These are phyloP conservation scores for Acanthosepion lycidas DNA, from an alignment of 2,888 invertebrate species.

Conservation along the genomic window DNA sequence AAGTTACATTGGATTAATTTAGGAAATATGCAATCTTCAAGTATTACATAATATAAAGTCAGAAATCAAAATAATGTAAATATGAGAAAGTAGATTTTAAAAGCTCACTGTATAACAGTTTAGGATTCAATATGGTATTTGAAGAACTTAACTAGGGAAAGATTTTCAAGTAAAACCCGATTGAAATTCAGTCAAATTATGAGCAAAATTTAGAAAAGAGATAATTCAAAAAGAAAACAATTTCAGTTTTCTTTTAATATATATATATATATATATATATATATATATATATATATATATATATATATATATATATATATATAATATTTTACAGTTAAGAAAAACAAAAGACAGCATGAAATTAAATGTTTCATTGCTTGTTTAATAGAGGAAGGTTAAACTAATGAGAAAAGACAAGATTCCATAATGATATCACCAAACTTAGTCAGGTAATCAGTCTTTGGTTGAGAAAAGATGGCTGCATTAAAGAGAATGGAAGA, in stretches of 20 bases:
- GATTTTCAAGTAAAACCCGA: background rate
- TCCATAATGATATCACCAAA: background rate
- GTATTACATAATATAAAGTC: background rate
- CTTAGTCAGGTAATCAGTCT: background rate
- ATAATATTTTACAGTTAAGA: background rate
- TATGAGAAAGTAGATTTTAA: background rate
- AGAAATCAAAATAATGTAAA: background rate
- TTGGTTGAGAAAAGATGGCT: background rate
- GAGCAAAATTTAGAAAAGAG: too few relatives aligned
- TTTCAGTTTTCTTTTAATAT: too few relatives aligned
- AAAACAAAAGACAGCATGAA: background rate
- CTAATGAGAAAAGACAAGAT: background rate
- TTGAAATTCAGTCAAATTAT: too few relatives aligned
- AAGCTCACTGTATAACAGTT: background rate
- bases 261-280: too few relatives aligned
- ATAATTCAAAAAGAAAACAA: too few relatives aligned
- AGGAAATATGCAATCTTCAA: too few relatives aligned
- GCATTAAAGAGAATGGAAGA: background rate
- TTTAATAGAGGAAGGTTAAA: background rate
- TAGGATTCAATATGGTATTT: background rate
- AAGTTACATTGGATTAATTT: too few relatives aligned
- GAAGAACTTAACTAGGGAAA: background rate
- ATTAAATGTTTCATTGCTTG: constrained; percentile 2
- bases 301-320: too few relatives aligned
- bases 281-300: too few relatives aligned